phyloP scores from a whole-genome alignment of 2,888 invertebrate species.

The Acleris literana region DNA sequence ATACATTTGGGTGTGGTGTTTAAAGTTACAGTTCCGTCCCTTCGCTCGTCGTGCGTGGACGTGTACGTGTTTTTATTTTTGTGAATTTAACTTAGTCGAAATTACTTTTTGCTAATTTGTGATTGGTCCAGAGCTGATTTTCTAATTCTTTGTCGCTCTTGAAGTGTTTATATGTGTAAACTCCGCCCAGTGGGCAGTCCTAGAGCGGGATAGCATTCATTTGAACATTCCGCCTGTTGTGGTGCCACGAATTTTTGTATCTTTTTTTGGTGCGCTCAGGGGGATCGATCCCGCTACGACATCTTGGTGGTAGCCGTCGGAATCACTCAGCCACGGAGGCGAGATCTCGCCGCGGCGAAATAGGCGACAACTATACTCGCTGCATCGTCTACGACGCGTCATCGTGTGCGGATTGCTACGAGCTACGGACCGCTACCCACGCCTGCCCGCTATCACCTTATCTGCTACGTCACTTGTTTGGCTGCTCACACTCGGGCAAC shows the following conservation, averaged over 20 bases:
- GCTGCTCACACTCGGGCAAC: too few relatives aligned
- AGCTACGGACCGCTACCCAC: not conserved
- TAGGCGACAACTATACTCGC: not conserved
- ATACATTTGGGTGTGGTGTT: too few relatives aligned
- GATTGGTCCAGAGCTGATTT: not conserved
- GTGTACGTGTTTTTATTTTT: not conserved
- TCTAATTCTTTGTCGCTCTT: slow-evolving; percentile 5
- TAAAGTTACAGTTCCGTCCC: too few relatives aligned
- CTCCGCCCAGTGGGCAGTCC: slow-evolving; percentile 6
- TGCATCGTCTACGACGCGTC: not conserved
- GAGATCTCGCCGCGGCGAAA: slow-evolving; percentile 4
- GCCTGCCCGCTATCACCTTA: not conserved
- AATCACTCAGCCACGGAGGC: not conserved
- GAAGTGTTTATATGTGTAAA: not conserved
- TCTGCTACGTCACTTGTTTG: not conserved
- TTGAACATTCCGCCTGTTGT: too few relatives aligned
- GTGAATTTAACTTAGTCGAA: not conserved
- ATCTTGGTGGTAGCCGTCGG: not conserved
- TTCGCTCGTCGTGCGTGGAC: not conserved
- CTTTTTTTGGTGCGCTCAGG: too few relatives aligned
- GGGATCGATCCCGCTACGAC: slow-evolving; percentile 1
- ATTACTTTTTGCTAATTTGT: not conserved
- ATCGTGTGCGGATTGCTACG: not conserved
- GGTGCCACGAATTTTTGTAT: too few relatives aligned
- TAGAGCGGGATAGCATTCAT: not conserved